Evolutionary conservation across 2,113 vertebrate species (phyloP).

Genomic region (Forbesichthys agassizii): DNA sequence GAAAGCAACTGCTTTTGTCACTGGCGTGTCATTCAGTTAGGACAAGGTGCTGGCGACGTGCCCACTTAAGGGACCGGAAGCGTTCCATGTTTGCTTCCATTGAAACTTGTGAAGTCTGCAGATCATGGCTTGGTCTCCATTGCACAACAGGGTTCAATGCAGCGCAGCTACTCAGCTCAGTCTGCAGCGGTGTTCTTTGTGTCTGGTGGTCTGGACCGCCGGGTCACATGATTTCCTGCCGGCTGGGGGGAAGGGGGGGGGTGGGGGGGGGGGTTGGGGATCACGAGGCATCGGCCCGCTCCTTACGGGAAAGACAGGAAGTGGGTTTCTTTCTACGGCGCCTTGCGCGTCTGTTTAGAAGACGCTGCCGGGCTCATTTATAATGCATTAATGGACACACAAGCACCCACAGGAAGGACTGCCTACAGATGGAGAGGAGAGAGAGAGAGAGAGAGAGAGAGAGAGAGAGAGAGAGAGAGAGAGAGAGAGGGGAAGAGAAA

Average conservation of each 20-base stretch:
- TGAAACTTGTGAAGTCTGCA: neutral
- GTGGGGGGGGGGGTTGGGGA: neutral
- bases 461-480: too few relatives aligned
- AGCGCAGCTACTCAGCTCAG: neutral
- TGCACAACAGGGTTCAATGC: neutral
- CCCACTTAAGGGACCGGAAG: too few relatives aligned
- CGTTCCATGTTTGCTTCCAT: too few relatives aligned
- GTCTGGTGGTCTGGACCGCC: slow-evolving; percentile 50
- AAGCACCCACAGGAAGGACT: slow-evolving; percentile 44
- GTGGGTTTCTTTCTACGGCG: slow-evolving; percentile 46
- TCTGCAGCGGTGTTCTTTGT: slow-evolving; percentile 13
- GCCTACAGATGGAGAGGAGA: slow-evolving; percentile 7
- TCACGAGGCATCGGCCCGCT: slow-evolving; percentile 47
- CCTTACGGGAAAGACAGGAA: slow-evolving; percentile 76
- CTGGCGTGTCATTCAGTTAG: too few relatives aligned
- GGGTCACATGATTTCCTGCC: slow-evolving; percentile 67
- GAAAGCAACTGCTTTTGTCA: too few relatives aligned
- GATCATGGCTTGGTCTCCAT: neutral
- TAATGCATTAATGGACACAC: slow-evolving; percentile 67
- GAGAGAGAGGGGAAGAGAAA: too few relatives aligned
- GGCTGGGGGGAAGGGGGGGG: slow-evolving; percentile 10
- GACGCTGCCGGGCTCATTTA: slow-evolving; percentile 59
- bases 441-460: too few relatives aligned
- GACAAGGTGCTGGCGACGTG: too few relatives aligned
- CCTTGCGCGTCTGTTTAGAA: slow-evolving; percentile 57